Evolutionary conservation across 1,140 invertebrate species (phyloP), one percentile per base, ranked within the genome.

Genomic region (Melitaea cinxia): DNA sequence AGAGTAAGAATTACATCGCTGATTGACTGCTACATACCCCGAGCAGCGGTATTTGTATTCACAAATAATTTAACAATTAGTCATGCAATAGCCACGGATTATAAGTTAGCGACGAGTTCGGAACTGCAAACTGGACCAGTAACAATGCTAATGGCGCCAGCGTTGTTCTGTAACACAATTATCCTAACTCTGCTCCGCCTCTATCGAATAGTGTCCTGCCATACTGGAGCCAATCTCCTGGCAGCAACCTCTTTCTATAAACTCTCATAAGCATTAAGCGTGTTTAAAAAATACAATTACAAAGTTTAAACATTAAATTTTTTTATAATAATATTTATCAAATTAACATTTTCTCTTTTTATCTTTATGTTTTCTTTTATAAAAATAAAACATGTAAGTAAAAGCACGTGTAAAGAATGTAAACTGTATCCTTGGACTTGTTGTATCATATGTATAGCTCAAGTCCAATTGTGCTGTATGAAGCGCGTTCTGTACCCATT

Each of bases 131-230:
- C 61, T 50, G 60, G 53, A 50, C 61, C 52, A 57, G 53, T 57
- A 64, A 64, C 57, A 64, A 49, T 37, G 61, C 53, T 64, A 57
- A 64, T 64, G 61, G 58, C 39, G 2, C 35, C 24, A 37, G 61
- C 61, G 61, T 64, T 64, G 61, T 57, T 63, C 61, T 37, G 30
- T 64, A 64, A 64, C 61, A 37, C 53, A 23, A 45, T 64, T 64
- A 64, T 15, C 28, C 30, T 12, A 47, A 23, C 42, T 45, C 39
- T 0, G 58, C 47, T 50, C 23, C 50, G 7, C 26, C n/a, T 28
- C 58, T 19, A 17, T 17, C 45, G 60, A 62, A 54, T 37, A 62
- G 37, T 62, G 39, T 45, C 60, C 55, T 47, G 26, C 35, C 42
- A 37, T 49, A n/a, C 19, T 47, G 42, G 3, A 47, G 42, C 42